phyloP scores from a whole-genome alignment of 2,797 vertebrate species.

The Lepilemur ruficaudatus region DNA sequence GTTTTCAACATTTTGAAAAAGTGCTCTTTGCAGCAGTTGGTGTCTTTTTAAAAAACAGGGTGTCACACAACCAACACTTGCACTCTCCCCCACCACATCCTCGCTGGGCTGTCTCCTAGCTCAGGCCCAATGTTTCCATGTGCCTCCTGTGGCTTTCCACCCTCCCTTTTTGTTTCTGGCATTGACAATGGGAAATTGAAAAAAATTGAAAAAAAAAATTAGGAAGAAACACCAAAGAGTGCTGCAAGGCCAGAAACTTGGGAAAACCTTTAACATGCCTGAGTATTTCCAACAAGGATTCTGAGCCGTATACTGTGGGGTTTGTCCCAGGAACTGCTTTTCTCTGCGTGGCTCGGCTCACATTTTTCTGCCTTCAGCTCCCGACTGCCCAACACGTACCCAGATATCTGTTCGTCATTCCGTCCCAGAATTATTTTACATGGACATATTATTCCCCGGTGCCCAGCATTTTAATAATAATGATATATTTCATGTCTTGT shows the following conservation, averaged over 20 bases:
- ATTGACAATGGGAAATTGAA: neutral
- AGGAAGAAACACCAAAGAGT: neutral
- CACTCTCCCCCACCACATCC: fast-evolving
- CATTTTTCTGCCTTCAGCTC: neutral
- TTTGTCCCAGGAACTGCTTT: neutral
- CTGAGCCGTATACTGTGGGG: neutral
- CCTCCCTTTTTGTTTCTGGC: neutral
- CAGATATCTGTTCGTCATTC: neutral
- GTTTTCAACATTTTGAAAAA: slow-evolving; percentile 23
- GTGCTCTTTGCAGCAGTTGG: neutral
- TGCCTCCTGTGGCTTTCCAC: neutral
- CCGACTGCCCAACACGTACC: neutral
- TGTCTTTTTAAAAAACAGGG: neutral
- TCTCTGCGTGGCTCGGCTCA: neutral
- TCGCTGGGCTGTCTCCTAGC: neutral
- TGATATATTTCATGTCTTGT: neutral
- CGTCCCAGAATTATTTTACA: neutral
- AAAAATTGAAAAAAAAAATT: neutral
- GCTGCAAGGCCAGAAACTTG: neutral
- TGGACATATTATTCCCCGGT: neutral
- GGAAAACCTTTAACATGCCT: neutral
- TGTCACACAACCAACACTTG: too few relatives aligned
- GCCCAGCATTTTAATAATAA: neutral
- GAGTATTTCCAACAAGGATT: neutral
- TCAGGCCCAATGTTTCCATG: neutral